These are phyloP conservation scores for Diaperis boleti DNA, from an alignment of 2,888 invertebrate species.

Conservation along the genomic window DNA sequence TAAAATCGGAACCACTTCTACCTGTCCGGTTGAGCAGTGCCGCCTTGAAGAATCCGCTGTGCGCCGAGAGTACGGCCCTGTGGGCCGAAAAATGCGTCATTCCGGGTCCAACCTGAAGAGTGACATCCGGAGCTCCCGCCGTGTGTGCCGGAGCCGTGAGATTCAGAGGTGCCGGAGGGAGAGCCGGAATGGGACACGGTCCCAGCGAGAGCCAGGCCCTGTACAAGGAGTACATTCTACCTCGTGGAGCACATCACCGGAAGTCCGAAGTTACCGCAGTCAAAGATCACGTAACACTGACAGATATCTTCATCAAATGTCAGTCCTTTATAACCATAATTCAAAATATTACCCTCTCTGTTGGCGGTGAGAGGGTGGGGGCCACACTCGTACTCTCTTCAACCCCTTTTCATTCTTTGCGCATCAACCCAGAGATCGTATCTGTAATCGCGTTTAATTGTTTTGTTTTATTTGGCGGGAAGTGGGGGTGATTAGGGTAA, in stretches of 20 bases:
- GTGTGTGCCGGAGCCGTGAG: conserved; percentile 47
- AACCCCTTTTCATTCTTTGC: conserved; percentile 47
- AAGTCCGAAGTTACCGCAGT: conserved; percentile 42
- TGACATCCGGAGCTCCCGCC: conserved; percentile 70
- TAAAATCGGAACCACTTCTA: conserved; percentile 47
- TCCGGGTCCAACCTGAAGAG: conserved; percentile 74
- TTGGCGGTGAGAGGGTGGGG: conserved; percentile 43
- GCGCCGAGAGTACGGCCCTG: conserved; percentile 73
- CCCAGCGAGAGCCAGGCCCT: conserved; percentile 66
- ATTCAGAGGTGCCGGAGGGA: conserved; percentile 52
- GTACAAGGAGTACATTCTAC: conserved; percentile 65
- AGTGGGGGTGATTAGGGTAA: conserved; percentile 23
- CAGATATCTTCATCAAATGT: conserved; percentile 58
- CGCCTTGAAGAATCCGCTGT: conserved; percentile 80
- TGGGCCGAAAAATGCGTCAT: conserved; percentile 78
- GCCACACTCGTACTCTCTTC: conserved; percentile 27
- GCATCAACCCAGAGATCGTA: conserved; percentile 39
- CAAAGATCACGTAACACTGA: conserved; percentile 54
- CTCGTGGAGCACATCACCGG: neutral
- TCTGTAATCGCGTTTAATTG: conserved; percentile 28
- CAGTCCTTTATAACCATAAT: conserved; percentile 60
- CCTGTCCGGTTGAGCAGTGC: conserved; percentile 67
- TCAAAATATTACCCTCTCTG: conserved; percentile 54
- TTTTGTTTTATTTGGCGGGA: conserved; percentile 15
- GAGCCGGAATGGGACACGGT: conserved; percentile 49